Evolutionary conservation across 2,888 invertebrate genomes (phyloP).

Genomic region (Carterocephalus palaemon): DNA sequence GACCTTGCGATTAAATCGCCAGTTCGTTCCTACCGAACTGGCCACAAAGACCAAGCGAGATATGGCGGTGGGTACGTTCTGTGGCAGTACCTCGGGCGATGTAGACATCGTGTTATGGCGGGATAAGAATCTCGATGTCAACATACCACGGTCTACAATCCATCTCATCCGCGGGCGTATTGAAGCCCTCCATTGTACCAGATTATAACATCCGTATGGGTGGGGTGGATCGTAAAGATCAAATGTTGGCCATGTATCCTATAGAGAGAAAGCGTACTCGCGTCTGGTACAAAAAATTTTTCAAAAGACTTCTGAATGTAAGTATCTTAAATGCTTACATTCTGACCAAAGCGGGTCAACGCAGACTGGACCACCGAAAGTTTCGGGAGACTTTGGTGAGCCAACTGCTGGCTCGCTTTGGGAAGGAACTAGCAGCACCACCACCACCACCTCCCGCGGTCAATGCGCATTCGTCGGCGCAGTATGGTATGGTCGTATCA

Average conservation of each 20-base stretch:
- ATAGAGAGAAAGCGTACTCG: slow-evolving; percentile 29
- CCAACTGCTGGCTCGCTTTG: too few relatives aligned
- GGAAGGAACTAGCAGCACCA: too few relatives aligned
- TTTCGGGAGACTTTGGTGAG: slow-evolving; percentile 22
- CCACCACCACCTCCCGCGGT: too few relatives aligned
- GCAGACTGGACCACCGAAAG: slow-evolving; percentile 21
- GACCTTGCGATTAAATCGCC: too few relatives aligned
- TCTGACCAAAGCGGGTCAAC: too few relatives aligned
- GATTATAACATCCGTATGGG: slow-evolving; percentile 31
- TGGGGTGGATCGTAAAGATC: slow-evolving; percentile 28
- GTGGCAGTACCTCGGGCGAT: too few relatives aligned
- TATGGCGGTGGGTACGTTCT: too few relatives aligned
- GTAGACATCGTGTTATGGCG: too few relatives aligned
- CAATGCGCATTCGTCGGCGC: too few relatives aligned
- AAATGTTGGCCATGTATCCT: slow-evolving; percentile 30
- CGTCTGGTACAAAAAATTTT: slow-evolving; percentile 32
- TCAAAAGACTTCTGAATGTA: slow-evolving; percentile 26
- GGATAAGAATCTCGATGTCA: background rate
- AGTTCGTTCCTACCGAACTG: too few relatives aligned
- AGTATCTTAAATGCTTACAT: slow-evolving; percentile 30
- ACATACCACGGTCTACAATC: background rate
- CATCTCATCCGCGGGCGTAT: background rate
- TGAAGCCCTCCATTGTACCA: slow-evolving; percentile 22
- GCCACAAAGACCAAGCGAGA: too few relatives aligned
- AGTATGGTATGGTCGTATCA: too few relatives aligned